These are phyloP conservation scores for Platyscapa corneri DNA, from an alignment of 1,140 invertebrate genomes.

Conservation along the genomic window DNA sequence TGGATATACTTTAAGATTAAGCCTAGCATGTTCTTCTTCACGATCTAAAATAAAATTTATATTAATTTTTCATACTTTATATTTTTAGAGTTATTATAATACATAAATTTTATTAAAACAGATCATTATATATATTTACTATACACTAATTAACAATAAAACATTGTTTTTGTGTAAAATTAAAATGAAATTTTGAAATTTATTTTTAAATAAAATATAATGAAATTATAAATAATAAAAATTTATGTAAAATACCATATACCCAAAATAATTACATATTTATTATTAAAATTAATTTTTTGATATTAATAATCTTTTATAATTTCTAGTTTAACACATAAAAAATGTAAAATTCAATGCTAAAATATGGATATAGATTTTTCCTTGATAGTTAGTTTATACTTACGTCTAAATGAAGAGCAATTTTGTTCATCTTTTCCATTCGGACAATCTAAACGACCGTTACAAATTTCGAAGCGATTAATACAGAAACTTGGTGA, in stretches of 20 bases:
- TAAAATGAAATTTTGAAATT: too few species aligned
- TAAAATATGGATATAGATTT: not conserved
- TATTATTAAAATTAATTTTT: too few species aligned
- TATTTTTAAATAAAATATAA: too few species aligned
- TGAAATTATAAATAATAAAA: too few species aligned
- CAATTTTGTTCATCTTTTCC: slow-evolving; percentile 82
- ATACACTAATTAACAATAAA: too few species aligned
- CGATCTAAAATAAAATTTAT: slow-evolving; percentile 19
- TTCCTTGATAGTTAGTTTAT: not conserved
- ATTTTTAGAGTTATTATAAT: not conserved
- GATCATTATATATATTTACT: too few species aligned
- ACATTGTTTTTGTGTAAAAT: too few species aligned
- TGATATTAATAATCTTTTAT: not conserved
- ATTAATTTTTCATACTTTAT: not conserved
- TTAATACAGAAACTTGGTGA: slow-evolving; percentile 80
- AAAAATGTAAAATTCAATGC: too few species aligned
- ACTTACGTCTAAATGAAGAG: slow-evolving; percentile 58
- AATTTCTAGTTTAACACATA: not conserved
- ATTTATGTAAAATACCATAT: too few species aligned
- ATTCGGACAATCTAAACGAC: slow-evolving; percentile 84
- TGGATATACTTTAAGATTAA: slow-evolving; percentile 85
- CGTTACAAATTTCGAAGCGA: slow-evolving; percentile 81
- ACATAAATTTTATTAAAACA: too few species aligned
- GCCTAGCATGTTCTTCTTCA: slow-evolving; percentile 48
- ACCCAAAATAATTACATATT: too few species aligned